Percentiles rank a stretch among this genome's conserved stretches.
Evolutionary conservation across 1,140 invertebrate genomes (phyloP).

Genomic region (Holcopasites calliopsidis): DNA sequence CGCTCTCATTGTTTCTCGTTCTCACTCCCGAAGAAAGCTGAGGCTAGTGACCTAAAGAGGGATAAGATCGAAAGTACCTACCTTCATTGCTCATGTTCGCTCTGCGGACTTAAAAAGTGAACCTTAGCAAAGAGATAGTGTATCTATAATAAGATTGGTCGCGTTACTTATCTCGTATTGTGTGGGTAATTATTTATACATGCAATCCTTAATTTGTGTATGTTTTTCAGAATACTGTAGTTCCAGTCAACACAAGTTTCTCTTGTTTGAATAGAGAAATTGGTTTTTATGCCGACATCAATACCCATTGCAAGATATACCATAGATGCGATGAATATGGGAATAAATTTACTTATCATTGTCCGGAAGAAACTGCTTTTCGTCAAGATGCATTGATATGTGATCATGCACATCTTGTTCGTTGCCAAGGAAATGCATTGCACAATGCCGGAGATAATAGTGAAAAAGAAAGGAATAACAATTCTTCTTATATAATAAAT

Average conservation of each 20-base stretch:
- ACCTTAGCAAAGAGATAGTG: no score
- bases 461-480: constrained; percentile 1
- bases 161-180: not conserved
- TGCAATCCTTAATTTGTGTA: not conserved
- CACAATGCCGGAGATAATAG: not conserved
- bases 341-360: constrained; percentile 78
- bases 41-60: no score
- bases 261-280: constrained; percentile 71
- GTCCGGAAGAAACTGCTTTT: constrained; percentile 79
- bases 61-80: no score
- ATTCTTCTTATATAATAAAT: not conserved
- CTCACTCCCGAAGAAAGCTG: no score
- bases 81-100: no score
- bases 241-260: constrained; percentile 63
- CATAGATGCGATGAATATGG: constrained; percentile 78
- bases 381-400: constrained; percentile 80
- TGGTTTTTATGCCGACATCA: constrained; percentile 80
- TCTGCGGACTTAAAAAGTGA: no score
- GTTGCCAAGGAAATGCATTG: constrained; percentile 64
- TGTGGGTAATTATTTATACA: not conserved
- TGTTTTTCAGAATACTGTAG: constrained; percentile 9
- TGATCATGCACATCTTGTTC: constrained; percentile 79
- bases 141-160: no score
- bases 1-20: no score
- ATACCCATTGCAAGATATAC: constrained; percentile 78